These are phyloP conservation scores for Hyposmocoma kahamanoa DNA, from an alignment of 1,140 invertebrate species.

Conservation along the genomic window DNA sequence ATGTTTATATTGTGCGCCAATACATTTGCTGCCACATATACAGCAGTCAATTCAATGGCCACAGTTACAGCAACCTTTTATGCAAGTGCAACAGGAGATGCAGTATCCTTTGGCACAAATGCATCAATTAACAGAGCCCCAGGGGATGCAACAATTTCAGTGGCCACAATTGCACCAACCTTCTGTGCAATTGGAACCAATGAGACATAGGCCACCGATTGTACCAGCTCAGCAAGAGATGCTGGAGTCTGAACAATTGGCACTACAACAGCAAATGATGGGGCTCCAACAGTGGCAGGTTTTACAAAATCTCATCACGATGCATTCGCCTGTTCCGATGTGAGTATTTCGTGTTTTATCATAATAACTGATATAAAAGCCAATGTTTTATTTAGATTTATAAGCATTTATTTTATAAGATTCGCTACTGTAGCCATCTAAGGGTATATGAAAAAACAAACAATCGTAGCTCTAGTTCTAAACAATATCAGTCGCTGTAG, in stretches of 20 bases:
- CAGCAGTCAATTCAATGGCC: background rate
- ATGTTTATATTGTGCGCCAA: too few relatives aligned
- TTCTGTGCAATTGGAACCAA: too few relatives aligned
- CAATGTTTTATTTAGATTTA: background rate
- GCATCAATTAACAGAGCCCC: background rate
- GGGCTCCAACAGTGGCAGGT: conserved; percentile 19
- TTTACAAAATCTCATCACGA: conserved; percentile 6
- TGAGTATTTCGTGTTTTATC: background rate
- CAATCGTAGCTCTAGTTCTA: conserved; percentile 16
- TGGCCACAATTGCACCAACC: background rate
- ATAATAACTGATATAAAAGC: background rate
- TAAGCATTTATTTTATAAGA: background rate
- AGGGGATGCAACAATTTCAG: conserved; percentile 1
- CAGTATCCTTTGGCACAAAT: background rate
- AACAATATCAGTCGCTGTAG: background rate
- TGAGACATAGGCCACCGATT: too few relatives aligned
- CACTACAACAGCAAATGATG: conserved; percentile 19
- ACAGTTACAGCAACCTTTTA: background rate
- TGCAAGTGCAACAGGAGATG: background rate
- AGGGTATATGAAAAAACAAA: conserved; percentile 11
- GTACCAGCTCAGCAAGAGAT: background rate
- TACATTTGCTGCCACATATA: background rate
- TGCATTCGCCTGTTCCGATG: background rate
- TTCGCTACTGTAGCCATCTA: background rate
- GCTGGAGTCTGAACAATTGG: conserved; percentile 6